Base-by-base conservation (phyloP, 2,888 invertebrate genomes). In the Diadegma fenestrale region DNA sequence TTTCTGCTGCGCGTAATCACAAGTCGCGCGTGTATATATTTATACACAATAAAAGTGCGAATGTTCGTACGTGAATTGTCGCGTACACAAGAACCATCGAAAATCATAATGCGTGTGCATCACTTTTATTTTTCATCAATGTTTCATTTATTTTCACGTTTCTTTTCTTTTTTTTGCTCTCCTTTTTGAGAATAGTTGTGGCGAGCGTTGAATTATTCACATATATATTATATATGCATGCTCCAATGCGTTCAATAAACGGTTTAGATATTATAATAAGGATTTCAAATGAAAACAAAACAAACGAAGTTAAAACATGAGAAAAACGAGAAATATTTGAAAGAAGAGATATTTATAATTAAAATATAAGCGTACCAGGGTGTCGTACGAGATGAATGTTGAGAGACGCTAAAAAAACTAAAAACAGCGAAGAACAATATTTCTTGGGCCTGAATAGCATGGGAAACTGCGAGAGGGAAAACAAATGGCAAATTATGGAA, bases 311-410 rank as follows among this genome's bases (percentile, higher is more conserved):
- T 12, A 54, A 75, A 48, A n/a, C 58, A 69, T 8, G 43, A 75
- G 64, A 63, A 63, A 69, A 71, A 89, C 87, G 88, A 89, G 87
- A 89, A 90, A 89, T 88, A 89, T 89, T 88, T 88, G 87, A 90
- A 90, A 66, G 90, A 91, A 90, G 88, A 85, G 85, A 89, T 87
- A 88, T 90, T 90, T 93, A 92, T 92, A 92, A 92, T 92, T 92
- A 92, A 92, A 92, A 92, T 91, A 93, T 91, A 88, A 90, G 89
- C 89, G 89, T 91, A 89, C 86, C 87, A 89, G 88, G 88, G 89
- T 89, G 88, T 87, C 73, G 83, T 86, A 73, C 73, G 82, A 78
- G 68, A 78, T 77, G 77, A 78, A 78, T 61, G 83, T 84, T 86
- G 84, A 80, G 79, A 77, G 58, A 73, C n/a, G 68, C 82, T 64